Evolutionary conservation across 2,113 vertebrate species (phyloP), one percentile per base, ranked within the genome.

Genomic region (Python bivittatus): DNA sequence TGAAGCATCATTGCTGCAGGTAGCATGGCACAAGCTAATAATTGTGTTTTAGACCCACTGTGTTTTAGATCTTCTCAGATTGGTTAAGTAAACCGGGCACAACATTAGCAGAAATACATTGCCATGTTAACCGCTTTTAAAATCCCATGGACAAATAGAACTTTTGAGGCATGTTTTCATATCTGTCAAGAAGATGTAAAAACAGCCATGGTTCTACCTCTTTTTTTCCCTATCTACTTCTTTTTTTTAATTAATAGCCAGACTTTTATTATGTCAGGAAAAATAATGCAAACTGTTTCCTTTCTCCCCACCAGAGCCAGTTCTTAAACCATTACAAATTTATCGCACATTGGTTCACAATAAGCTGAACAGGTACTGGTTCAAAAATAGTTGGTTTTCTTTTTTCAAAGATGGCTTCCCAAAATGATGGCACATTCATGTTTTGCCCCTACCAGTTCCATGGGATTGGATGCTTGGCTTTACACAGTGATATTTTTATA

Each of bases 381-480:
- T 92, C 61, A 58, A 89, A 89, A 38, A 90, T 68, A n/a, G 94
- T 95, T 90, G n/a, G 3, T 44, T 93, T 72, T 38, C n/a, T 38
- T 56, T 29, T 52, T 79, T 48, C 60, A 58, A 57, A 86, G 85
- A 94, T 79, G 84, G 72, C 83, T 96, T 97, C 91, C 89, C 89
- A 85, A 87, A 94, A 56, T 25, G 22, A 94, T 8, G 72, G 42
- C 3, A 15, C 89, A 83, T 88, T 56, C 93, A 8, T 84, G 0
- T 91, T 93, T 92, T 94, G 42, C 87, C 92, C 86, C 38, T 91
- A 90, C 90, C 96, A 97, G 94, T 96, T 98, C 98, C 98, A 99
- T 98, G 98, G 98, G 98, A 98, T 98, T 96, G 97, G 99, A 99
- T 99, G 99, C 99, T 98, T 97, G 98, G 95, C 96, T 97, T 97